These are phyloP conservation scores for Irena cyanogastra DNA, from an alignment of 2,113 vertebrate species.

Conservation along the genomic window DNA sequence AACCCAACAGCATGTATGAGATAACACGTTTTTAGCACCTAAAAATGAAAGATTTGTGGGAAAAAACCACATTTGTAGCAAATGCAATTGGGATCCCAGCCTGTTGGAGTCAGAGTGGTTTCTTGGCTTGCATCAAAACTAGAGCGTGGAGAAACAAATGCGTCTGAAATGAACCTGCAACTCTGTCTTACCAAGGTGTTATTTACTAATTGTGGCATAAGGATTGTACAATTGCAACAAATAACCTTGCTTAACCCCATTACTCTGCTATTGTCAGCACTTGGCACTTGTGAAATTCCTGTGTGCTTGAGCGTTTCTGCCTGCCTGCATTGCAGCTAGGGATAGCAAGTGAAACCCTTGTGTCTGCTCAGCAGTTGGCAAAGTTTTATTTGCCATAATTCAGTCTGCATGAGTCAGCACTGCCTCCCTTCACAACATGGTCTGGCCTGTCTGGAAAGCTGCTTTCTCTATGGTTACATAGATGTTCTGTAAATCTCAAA, in stretches of 20 bases:
- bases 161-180: background rate
- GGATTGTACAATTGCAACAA: constrained; percentile 3
- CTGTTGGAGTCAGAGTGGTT: background rate
- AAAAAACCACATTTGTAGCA: background rate
- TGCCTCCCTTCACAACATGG: background rate
- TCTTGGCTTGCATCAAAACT: background rate
- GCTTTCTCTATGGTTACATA: background rate
- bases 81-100: background rate
- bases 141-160: background rate
- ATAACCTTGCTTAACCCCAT: background rate
- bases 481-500: constrained; percentile 11
- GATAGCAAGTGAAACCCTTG: background rate
- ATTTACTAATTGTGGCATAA: background rate
- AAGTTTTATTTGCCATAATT: constrained; percentile 16
- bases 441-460: constrained; percentile 10
- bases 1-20: background rate
- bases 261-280: background rate
- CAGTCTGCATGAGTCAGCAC: constrained; percentile 14
- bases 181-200: background rate
- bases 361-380: constrained; percentile 34
- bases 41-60: background rate
- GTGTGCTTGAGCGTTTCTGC: background rate
- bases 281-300: background rate
- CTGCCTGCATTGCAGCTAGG: background rate
- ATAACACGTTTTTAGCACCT: background rate